Percentiles rank a stretch among this genome's conserved stretches.
Evolutionary conservation across 2,113 vertebrate species (phyloP).

Genomic region (Centropus unirufus): DNA sequence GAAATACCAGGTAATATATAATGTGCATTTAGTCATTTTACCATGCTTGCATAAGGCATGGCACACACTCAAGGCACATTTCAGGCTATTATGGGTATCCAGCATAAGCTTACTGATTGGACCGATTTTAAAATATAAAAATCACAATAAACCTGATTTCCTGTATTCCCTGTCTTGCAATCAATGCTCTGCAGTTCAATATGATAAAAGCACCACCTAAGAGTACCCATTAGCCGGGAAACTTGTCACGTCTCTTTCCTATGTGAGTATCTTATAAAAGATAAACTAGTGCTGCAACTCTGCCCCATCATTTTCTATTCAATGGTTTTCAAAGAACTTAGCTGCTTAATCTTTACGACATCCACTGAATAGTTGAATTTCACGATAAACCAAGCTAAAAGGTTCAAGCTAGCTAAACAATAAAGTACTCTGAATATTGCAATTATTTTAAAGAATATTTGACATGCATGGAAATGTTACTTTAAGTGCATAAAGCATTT

Average conservation of each 20-base stretch:
- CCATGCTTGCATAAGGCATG: neutral
- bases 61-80: neutral
- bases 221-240: neutral
- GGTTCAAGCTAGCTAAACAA: neutral
- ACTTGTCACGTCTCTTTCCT: neutral
- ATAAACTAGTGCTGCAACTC: neutral
- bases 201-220: neutral
- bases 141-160: neutral
- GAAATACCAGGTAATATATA: neutral
- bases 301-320: neutral
- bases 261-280: neutral
- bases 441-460: neutral
- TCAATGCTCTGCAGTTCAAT: neutral
- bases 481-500: neutral
- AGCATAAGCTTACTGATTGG: neutral
- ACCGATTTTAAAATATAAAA: neutral
- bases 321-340: neutral
- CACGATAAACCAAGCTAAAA: neutral
- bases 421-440: neutral
- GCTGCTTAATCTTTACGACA: neutral
- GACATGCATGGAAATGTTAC: neutral
- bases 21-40: neutral
- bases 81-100: neutral
- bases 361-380: neutral
- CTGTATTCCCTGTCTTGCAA: neutral